phyloP scores from a whole-genome alignment of 2,888 invertebrate genomes.

The Artemia sinica region DNA sequence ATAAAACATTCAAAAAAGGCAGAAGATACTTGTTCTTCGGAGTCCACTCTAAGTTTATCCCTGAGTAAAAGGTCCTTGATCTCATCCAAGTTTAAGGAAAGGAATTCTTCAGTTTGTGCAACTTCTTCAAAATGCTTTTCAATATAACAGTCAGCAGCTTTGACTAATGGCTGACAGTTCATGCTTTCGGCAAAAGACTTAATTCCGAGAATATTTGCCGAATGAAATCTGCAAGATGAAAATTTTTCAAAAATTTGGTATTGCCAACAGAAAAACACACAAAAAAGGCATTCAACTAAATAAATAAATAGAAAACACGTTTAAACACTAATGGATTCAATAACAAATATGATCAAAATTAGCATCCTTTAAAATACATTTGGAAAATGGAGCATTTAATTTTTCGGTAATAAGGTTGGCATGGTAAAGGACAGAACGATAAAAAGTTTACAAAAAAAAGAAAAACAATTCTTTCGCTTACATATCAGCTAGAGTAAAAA shows the following conservation, averaged over 20 bases:
- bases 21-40: constrained; percentile 47
- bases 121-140: constrained; percentile 62
- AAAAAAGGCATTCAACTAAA: no score
- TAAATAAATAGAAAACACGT: no score
- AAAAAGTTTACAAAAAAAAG: no score
- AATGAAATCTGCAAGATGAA: constrained; percentile 43
- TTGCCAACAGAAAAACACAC: no score
- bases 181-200: constrained; percentile 61
- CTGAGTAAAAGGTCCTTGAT: constrained; percentile 49
- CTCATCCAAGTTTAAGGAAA: constrained; percentile 43
- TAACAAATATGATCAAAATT: neutral
- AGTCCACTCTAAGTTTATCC: constrained; percentile 56
- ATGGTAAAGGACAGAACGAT: no score
- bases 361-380: neutral
- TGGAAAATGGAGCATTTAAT: no score
- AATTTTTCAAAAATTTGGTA: no score
- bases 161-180: constrained; percentile 48
- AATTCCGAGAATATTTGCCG: constrained; percentile 60
- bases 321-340: no score
- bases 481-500: no score
- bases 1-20: neutral
- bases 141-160: constrained; percentile 58
- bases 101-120: constrained; percentile 55
- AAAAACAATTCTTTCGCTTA: no score
- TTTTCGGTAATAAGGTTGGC: no score